A percentile compares a stretch with the other conserved stretches of the same genome.
Conservation (phyloP, 2,888 invertebrate species). For the Caenorhabditis sp. region DNA sequence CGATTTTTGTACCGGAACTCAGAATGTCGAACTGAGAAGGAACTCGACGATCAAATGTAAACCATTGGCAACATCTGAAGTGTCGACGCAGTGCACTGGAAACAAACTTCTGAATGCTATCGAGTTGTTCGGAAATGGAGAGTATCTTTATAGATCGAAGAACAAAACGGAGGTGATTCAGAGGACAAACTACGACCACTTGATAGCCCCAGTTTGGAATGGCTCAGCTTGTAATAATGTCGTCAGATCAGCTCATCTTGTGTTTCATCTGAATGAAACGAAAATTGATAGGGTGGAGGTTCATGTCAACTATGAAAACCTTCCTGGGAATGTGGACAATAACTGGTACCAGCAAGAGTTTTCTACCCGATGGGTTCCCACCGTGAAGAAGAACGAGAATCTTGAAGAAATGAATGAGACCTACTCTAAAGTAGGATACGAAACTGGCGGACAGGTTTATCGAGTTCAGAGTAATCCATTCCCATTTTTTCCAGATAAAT, state of each 20-base stretch:
- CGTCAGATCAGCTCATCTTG: constrained; percentile 9
- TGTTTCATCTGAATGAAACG: constrained; percentile 22
- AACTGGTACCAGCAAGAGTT: constrained; percentile 50
- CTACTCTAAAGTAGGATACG: constrained; percentile 15
- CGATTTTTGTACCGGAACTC: constrained; percentile 52
- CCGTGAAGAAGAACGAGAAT: neutral
- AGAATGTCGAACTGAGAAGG: constrained; percentile 22
- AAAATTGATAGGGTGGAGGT: neutral
- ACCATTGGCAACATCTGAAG: constrained; percentile 9
- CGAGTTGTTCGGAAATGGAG: constrained; percentile 37
- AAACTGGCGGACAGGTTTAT: constrained; percentile 21
- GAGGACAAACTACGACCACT: neutral
- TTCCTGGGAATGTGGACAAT: constrained; percentile 44
- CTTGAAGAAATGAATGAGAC: neutral
- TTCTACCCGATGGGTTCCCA: constrained; percentile 15
- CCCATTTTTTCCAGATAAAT: neutral
- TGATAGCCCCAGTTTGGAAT: constrained; percentile 48
- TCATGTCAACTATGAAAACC: constrained; percentile 14
- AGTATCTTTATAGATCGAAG: constrained; percentile 15
- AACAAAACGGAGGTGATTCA: constrained; percentile 21
- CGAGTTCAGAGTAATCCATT: constrained; percentile 22
- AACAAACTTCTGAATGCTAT: constrained; percentile 44
- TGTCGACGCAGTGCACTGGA: constrained; percentile 35
- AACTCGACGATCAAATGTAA: constrained; percentile 48
- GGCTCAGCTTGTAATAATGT: constrained; percentile 39